Evolutionary conservation across 2,888 invertebrate species (phyloP), one percentile per base, ranked within the genome.

Genomic region (Tenthredo scrophulariae): DNA sequence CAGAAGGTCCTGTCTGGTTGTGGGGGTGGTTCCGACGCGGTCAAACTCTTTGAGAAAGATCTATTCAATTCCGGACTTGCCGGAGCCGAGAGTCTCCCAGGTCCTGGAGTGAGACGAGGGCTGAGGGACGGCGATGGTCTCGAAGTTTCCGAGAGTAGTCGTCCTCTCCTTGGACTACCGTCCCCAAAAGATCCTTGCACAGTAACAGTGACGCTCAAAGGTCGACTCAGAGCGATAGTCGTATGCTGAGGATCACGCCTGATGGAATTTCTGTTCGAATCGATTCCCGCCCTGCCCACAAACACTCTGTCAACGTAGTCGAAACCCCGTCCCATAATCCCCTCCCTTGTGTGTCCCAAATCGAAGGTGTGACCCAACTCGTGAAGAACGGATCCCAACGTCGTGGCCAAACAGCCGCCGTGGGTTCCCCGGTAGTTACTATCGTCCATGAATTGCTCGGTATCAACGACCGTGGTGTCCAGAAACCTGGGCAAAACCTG

Each of bases 361-460:
- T 98, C 98, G 93, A 99, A 98, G 0, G 97, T 97, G 92, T 99
- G 99, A 22, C 98, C 98, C 75, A 99, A 94, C 94, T 99, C 99
- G 93, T 99, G 99, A 65, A 98, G 96, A 10, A 97, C 97, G 22
- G 98, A 97, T 22, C 99, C 99, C 65, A 99, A 94, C 26, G 98
- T 98, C 7, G 98, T 98, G 22, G 98, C 97, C 93, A 97, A 97
- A 92, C 98, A 98, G 50, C 97, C 97, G 86, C 97, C 98, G 89
- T 96, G 95, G 0, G 97, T 98, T 58, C 97, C 96, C 86, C 98
- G 95, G 93, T 98, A 98, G 89, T 97, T 97, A 93, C 98, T 98
- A 91, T 98, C 98, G 93, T 99, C 98, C 95, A 98, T 97, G 90
- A 97, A 95, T 87, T 95, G 93, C 43, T 94, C 94, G 74, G 95